Conservation (phyloP, 1,140 invertebrate genomes). For the Ceratina japonica region DNA sequence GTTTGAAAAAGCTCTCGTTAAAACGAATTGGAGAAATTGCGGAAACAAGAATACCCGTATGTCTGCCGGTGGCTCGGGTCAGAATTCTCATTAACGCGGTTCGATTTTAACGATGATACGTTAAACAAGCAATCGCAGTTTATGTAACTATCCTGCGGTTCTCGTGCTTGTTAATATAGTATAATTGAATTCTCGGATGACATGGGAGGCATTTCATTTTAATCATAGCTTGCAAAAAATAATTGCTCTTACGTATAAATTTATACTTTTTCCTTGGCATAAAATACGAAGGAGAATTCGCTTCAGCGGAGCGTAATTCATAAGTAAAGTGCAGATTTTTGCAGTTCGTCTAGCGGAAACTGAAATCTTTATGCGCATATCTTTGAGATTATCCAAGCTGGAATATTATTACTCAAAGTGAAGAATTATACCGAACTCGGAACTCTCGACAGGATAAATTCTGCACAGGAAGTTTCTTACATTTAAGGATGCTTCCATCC, state of each 20-base stretch:
- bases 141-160: not conserved
- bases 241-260: too few species aligned
- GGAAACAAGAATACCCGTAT: not conserved
- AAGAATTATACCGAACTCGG: not conserved
- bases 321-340: too few species aligned
- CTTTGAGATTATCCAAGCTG: too few species aligned
- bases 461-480: not conserved
- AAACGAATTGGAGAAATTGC: too few species aligned
- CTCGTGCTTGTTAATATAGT: not conserved
- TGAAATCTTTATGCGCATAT: too few species aligned
- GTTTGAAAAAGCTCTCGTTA: not conserved
- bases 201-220: too few species aligned
- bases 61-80: not conserved
- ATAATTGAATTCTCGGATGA: not conserved
- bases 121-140: not conserved
- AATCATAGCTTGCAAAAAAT: too few species aligned
- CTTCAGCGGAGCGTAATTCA: too few species aligned
- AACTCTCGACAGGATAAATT: not conserved
- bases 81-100: not conserved
- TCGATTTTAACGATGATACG: not conserved
- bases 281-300: too few species aligned
- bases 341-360: too few species aligned
- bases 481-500: conserved; percentile 5
- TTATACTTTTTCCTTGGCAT: too few species aligned
- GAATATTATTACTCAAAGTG: too few species aligned